Base-by-base conservation (phyloP, 1,140 invertebrate genomes). In the Drosophila rufa region DNA sequence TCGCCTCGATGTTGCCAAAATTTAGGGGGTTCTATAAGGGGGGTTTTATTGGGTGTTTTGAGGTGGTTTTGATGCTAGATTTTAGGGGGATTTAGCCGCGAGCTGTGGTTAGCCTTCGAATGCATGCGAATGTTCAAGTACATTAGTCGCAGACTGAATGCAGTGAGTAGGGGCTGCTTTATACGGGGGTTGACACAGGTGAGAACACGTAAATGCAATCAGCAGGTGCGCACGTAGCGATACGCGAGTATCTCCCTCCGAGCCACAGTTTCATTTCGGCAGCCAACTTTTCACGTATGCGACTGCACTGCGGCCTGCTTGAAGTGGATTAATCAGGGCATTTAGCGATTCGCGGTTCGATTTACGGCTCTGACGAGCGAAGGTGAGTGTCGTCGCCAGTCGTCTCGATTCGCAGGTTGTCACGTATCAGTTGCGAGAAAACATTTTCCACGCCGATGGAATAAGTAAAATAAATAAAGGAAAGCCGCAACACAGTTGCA, bases 131-230 rank as follows among this genome's bases (percentile, higher is more conserved):
- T 57, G 74, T 62, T 66, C 61, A 40, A 60, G 33, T 61, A 64
- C 62, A 68, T 81, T 71, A 71, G 50, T 48, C 38, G 19, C 53
- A 30, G 38, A 42, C 46, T 48, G 27, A 42, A 30, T 47, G 59
- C 45, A 70, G 19, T 48, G 6, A 47, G 8, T 11, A 43, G 36
- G 36, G 14, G 42, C n/a, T 25, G 1, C 38, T 30, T 14, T 25
- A 15, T 11, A 12, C 6, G 33, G 46, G 42, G 19, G 46, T 42
- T 25, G 57, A 17, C 40, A 53, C 43, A 53, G 64, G 47, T 51
- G 57, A 75, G 64, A 69, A 89, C 83, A 89, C 84, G 84, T 89
- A 89, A 90, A 84, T 90, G 84, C 84, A 89, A 89, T 89, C 85
- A 89, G 42, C 43, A 60, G 40, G 55, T 36, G 64, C 59, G 42